Base-by-base conservation (phyloP, 2,888 invertebrate genomes). In the Tribolium freemani region DNA sequence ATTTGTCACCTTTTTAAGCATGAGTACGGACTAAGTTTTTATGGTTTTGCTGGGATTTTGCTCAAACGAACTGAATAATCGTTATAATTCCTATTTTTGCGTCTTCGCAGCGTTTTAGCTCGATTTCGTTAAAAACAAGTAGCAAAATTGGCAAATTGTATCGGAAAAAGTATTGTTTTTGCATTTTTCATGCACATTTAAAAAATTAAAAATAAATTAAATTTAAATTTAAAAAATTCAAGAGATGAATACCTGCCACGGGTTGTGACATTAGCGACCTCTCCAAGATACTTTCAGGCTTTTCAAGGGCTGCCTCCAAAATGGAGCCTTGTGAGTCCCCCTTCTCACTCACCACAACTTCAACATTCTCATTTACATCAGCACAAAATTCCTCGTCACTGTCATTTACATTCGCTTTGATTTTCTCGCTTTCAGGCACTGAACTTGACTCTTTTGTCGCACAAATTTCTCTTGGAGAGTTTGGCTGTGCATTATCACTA, bases 231-330 rank as follows among this genome's bases (percentile, higher is more conserved):
- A 21, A 26, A 26, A 30, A 26, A 26, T n/a, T 10, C 26, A 51
- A 30, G 11, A 16, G 21, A 11, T 51, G 3, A 26, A 5, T 46
- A 26, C 60, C 64, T 8, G 68, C 16, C 73, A 69, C 82, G 80
- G 20, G 84, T 82, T 53, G 83, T 84, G 71, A 63, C 51, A 31
- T 54, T 26, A 86, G 78, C 4, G 86, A 86, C 75, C 86, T 79
- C 75, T 86, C 86, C 69, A 86, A 79, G 76, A 86, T 86, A 77
- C 86, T 86, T 5, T 82, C 83, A 56, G 84, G 80, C 31, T 83
- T 80, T 67, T 86, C 86, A 51, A 86, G 76, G 63, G 84, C 85
- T 48, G 85, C 83, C 76, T 86, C 86, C 57, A 86, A 77, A 69
- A 86, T 84, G 3, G 86, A 86, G 21, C 81, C 76, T 73, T 81